These are phyloP conservation scores for Pseudobourletiella spinata DNA, from an alignment of 1,140 invertebrate genomes.

Conservation along the genomic window DNA sequence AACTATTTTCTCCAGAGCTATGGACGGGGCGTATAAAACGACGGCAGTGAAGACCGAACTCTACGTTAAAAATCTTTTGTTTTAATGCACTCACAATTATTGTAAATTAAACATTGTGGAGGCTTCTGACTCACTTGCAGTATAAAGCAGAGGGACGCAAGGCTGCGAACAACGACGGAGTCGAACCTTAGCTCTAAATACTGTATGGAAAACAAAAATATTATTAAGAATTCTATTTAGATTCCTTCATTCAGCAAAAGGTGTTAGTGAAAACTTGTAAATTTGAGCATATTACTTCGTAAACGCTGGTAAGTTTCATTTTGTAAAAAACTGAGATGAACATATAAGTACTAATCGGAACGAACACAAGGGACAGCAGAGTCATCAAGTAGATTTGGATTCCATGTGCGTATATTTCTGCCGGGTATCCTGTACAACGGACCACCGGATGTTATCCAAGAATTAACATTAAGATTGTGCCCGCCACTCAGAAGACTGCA, in stretches of 20 bases:
- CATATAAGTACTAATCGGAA: constrained; percentile 29
- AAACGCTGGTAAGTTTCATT: constrained; percentile 35
- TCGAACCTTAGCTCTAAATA: constrained; percentile 32
- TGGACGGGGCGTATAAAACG: constrained; percentile 31
- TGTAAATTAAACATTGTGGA: not conserved
- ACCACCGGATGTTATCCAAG: too few species aligned
- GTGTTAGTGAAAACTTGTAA: too few species aligned
- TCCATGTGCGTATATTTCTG: constrained; percentile 32
- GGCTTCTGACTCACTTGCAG: constrained; percentile 23
- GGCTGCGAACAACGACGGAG: constrained; percentile 22
- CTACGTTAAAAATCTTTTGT: not conserved
- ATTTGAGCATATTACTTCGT: too few species aligned
- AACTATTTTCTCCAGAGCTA: constrained; percentile 29
- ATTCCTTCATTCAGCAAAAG: too few species aligned
- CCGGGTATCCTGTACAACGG: constrained; percentile 28
- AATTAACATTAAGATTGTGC: too few species aligned
- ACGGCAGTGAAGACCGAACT: constrained; percentile 29
- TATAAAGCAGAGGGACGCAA: constrained; percentile 34
- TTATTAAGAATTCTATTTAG: too few species aligned
- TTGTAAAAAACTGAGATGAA: constrained; percentile 34
- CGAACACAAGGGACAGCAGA: constrained; percentile 19
- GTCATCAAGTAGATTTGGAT: constrained; percentile 34
- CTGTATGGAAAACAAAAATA: constrained; percentile 20
- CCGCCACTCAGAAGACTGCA: too few species aligned
- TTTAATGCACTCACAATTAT: too few species aligned